Evolutionary conservation across 1,140 invertebrate genomes (phyloP), one percentile per base, ranked within the genome.

Genomic region (Scaptodrosophila lebanonensis): DNA sequence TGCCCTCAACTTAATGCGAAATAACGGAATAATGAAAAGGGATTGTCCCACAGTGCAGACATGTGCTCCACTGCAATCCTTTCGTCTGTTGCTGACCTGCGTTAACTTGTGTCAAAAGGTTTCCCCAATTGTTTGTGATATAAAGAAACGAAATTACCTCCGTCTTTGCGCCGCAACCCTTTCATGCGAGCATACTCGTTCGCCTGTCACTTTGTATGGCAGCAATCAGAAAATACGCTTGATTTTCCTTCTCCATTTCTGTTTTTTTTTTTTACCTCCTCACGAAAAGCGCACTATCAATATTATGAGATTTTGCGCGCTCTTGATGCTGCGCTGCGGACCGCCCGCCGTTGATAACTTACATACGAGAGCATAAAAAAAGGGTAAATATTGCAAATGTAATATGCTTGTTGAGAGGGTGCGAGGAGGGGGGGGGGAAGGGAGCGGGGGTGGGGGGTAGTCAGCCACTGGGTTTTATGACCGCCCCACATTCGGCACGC

Each of bases 311-410:
- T 82, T 79, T 82, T 53, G 60, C 51, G 40, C 38, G 7, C 4
- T 13, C n/a, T 7, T 0, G 25, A 8, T 5, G 1, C 2, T 18
- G 22, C 29, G 11, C 3, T 1, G 2, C 13, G 13, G 6, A 8
- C 5, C 16, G 2, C 6, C 27, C 16, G 44, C 22, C 16, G 8
- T 18, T 57, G 52, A 40, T 57, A 32, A 30, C 32, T 38, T 58
- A 66, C 66, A 56, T 59, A 56, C 53, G 56, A 58, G 42, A 3
- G 30, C 15, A 27, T 30, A 42, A 51, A 44, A 58, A 62, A 49
- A 49, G 33, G 60, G 65, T 49, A 69, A 82, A 82, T 79, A 79
- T 79, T 73, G 69, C 60, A 69, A 73, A 79, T 79, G 60, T 79
- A 79, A 79, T 79, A 79, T 51, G 68, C 66, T 82, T 82, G 73